Evolutionary conservation across 2,797 vertebrate species (phyloP).

Genomic region (Helicolenus hilgendorfi): DNA sequence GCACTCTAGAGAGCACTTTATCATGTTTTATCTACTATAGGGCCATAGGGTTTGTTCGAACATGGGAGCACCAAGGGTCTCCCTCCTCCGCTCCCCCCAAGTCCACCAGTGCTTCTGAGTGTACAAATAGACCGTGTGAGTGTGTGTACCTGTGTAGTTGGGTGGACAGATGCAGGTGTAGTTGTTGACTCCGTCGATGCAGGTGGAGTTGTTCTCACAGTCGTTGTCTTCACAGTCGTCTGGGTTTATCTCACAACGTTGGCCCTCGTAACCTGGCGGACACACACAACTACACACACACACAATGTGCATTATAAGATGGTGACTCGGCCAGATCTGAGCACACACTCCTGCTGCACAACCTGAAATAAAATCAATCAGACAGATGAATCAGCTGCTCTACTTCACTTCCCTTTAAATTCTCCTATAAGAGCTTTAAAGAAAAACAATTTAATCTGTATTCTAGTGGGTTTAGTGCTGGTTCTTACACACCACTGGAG

Average conservation of each 20-base stretch:
- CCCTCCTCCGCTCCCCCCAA: too few relatives aligned
- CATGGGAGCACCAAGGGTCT: too few relatives aligned
- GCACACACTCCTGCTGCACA: slow-evolving; percentile 12
- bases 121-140: not conserved
- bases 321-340: not conserved
- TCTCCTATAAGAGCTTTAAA: slow-evolving; percentile 7
- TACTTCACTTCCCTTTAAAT: slow-evolving; percentile 23
- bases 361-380: slow-evolving; percentile 53
- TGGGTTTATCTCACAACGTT: slow-evolving; percentile 95
- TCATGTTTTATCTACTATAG: too few relatives aligned
- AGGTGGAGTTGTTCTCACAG: slow-evolving; percentile 98
- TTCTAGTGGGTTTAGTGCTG: not conserved
- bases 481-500: slow-evolving; percentile 23
- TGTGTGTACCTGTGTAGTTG: slow-evolving; percentile 90
- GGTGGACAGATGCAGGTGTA: slow-evolving; percentile 95
- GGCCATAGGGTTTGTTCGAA: too few relatives aligned
- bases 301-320: slow-evolving; percentile 14
- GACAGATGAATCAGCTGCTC: slow-evolving; percentile 38
- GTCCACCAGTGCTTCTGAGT: fast-evolving
- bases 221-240: slow-evolving; percentile 99
- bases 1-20: too few relatives aligned
- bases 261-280: slow-evolving; percentile 94
- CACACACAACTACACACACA: slow-evolving; percentile 93
- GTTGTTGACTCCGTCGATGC: slow-evolving; percentile 97
- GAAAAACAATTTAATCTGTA: slow-evolving; percentile 24